phyloP scores from a whole-genome alignment of 2,113 vertebrate species.

The Leucoraja erinaceus region DNA sequence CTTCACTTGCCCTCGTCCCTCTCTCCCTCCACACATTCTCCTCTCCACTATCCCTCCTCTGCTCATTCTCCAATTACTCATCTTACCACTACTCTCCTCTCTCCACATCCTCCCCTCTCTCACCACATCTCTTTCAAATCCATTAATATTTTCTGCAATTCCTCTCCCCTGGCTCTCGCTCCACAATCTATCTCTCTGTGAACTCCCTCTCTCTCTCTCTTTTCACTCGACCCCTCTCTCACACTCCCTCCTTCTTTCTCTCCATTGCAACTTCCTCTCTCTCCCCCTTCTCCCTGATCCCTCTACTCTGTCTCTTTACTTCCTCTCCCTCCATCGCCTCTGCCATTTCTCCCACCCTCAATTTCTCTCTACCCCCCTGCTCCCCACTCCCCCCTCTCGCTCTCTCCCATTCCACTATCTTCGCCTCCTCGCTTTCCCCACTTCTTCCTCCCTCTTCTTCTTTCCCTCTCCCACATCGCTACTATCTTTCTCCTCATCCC shows the following conservation, averaged over 20 bases:
- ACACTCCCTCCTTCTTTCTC: not conserved
- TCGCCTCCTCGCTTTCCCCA: not conserved
- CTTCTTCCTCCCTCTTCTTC: no score
- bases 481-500: not conserved
- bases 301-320: conserved; percentile 35
- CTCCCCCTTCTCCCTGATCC: conserved; percentile 32
- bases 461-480: not conserved
- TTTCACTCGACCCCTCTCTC: not conserved
- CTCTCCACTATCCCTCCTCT: conserved; percentile 38
- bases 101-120: not conserved
- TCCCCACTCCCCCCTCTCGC: not conserved
- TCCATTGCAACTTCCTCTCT: not conserved
- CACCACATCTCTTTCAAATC: conserved; percentile 36
- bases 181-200: not conserved
- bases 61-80: not conserved
- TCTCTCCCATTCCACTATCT: not conserved
- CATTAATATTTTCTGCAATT: conserved; percentile 28
- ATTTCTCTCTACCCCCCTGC: not conserved
- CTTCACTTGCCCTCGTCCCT: conserved; percentile 30
- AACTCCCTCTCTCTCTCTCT: conserved; percentile 39
- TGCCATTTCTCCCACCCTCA: conserved; percentile 1
- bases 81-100: not conserved
- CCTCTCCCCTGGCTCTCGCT: conserved; percentile 39
- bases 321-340: not conserved
- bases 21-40: conserved; percentile 22